Percentiles rank a stretch among this genome's conserved stretches.
Conservation (phyloP, 1,140 invertebrate genomes). For the Penaeus chinensis region DNA sequence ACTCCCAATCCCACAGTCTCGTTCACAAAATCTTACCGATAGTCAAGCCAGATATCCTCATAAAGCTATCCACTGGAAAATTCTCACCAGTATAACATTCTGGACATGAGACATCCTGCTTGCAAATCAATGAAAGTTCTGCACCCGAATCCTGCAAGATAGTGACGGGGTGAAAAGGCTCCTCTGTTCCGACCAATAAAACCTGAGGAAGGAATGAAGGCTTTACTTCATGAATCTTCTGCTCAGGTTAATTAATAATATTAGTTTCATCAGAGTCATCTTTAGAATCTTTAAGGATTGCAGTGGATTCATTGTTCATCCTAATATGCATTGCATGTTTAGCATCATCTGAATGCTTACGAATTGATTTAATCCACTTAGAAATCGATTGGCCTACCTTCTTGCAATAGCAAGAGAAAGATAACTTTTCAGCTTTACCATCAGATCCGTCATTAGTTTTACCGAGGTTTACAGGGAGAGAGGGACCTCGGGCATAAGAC, state of each 20-base stretch:
- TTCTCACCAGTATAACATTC: too few relatives aligned
- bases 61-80: too few relatives aligned
- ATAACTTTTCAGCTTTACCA: too few relatives aligned
- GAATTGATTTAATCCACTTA: background rate
- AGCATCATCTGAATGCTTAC: background rate
- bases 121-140: too few relatives aligned
- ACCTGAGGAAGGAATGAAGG: constrained; percentile 8
- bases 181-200: background rate
- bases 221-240: background rate
- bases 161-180: background rate
- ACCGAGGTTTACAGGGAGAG: too few relatives aligned
- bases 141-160: too few relatives aligned
- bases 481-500: background rate
- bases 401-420: constrained; percentile 14
- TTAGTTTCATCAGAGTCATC: background rate
- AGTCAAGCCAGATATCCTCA: too few relatives aligned
- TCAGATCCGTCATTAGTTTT: too few relatives aligned
- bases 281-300: background rate
- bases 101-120: too few relatives aligned
- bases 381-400: background rate
- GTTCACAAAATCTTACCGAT: too few relatives aligned
- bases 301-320: background rate
- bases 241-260: background rate
- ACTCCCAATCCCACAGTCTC: too few relatives aligned
- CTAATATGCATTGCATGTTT: background rate